Conservation (phyloP, 2,888 invertebrate species). For the Teleiodes luculella region DNA sequence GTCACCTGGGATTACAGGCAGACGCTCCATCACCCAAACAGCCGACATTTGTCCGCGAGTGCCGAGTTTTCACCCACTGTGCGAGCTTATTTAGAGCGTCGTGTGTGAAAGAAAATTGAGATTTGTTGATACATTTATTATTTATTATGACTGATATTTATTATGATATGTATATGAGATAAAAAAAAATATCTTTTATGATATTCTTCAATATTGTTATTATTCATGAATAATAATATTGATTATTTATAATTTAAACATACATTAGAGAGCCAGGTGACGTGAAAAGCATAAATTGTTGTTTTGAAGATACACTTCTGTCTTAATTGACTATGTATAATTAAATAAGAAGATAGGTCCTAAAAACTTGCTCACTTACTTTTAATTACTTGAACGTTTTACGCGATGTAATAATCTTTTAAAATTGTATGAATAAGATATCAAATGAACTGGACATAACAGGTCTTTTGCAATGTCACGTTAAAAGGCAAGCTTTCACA, state of each 20-base stretch:
- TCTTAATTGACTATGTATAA: no score
- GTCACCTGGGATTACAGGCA: slow-evolving; percentile 62
- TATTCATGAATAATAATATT: no score
- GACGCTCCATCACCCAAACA: slow-evolving; percentile 55
- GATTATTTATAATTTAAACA: no score
- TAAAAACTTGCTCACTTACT: neutral
- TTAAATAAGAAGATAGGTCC: no score
- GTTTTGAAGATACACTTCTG: no score
- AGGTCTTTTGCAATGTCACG: slow-evolving; percentile 1
- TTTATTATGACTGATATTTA: no score
- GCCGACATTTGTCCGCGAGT: slow-evolving; percentile 64
- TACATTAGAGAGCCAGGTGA: no score
- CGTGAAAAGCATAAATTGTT: no score
- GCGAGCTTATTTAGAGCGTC: slow-evolving; percentile 21
- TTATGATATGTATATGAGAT: no score
- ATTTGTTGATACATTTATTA: no score
- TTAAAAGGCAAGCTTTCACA: slow-evolving; percentile 6
- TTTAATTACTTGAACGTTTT: neutral
- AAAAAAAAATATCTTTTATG: no score
- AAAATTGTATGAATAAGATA: neutral
- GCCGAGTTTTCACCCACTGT: slow-evolving; percentile 33
- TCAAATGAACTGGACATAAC: neutral
- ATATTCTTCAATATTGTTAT: no score
- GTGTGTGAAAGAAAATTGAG: neutral
- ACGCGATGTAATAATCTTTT: neutral